These are phyloP conservation scores for Lacerta viridis DNA, from an alignment of 2,797 vertebrate genomes.

Conservation along the genomic window DNA sequence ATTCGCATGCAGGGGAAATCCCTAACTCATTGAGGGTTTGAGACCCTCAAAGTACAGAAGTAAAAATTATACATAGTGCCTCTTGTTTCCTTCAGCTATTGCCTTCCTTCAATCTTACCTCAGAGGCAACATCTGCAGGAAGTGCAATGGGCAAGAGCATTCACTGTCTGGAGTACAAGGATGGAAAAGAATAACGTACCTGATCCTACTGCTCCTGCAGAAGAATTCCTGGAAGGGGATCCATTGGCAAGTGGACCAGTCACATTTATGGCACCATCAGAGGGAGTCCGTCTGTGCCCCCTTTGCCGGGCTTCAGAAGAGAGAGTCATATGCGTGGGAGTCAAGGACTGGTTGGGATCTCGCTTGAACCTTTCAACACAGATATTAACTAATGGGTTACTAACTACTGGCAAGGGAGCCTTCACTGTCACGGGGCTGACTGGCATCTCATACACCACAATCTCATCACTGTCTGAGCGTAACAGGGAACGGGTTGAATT, in stretches of 20 bases:
- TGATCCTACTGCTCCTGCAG: slow-evolving; percentile 78
- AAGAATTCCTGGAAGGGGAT: slow-evolving; percentile 81
- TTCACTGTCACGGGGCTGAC: slow-evolving; percentile 80
- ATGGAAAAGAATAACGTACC: slow-evolving; percentile 76
- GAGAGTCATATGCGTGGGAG: slow-evolving; percentile 92
- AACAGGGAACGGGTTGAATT: slow-evolving; percentile 95
- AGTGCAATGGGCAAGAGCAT: neutral
- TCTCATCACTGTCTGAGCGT: slow-evolving; percentile 92
- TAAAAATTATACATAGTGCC: neutral
- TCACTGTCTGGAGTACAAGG: slow-evolving; percentile 45
- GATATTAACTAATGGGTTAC: slow-evolving; percentile 93
- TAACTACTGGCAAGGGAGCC: slow-evolving; percentile 75
- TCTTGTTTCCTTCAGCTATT: neutral
- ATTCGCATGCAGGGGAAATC: no score
- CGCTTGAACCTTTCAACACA: slow-evolving; percentile 95
- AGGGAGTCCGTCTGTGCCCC: slow-evolving; percentile 90
- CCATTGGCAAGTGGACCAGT: slow-evolving; percentile 76
- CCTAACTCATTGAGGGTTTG: no score
- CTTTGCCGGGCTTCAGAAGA: slow-evolving; percentile 80
- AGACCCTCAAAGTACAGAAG: neutral
- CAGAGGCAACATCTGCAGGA: neutral
- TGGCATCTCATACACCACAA: slow-evolving; percentile 88
- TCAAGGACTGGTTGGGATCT: slow-evolving; percentile 94
- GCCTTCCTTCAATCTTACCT: neutral
- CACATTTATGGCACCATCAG: slow-evolving; percentile 94